A percentile compares a stretch with the other conserved stretches of the same genome.
phyloP scores from a whole-genome alignment of 1,140 invertebrate genomes.

The Drosophila varians region DNA sequence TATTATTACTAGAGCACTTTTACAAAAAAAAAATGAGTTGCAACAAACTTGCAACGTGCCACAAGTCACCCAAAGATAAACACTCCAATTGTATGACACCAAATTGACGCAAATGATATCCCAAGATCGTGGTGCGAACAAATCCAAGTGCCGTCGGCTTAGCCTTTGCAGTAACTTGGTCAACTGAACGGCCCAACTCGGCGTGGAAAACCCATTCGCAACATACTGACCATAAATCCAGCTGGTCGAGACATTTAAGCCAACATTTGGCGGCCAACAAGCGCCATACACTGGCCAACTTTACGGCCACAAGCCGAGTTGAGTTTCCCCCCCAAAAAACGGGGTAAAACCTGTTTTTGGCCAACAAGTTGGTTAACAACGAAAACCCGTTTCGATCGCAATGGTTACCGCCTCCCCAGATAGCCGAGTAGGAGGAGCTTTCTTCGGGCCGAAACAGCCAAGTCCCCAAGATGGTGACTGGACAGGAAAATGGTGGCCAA shows the following conservation, averaged over 20 bases:
- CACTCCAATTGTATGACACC: conserved; percentile 70
- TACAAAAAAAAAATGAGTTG: conserved; percentile 1
- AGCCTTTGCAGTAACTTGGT: conserved; percentile 38
- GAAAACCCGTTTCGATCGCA: conserved; percentile 70
- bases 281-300: conserved; percentile 46
- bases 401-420: conserved; percentile 57
- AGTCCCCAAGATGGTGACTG: conserved; percentile 68
- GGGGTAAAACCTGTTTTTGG: conserved; percentile 62
- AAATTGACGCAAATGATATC: conserved; percentile 68
- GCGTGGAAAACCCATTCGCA: conserved; percentile 66
- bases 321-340: conserved; percentile 41
- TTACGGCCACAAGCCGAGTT: conserved; percentile 43
- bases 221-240: conserved; percentile 77
- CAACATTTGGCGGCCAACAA: conserved; percentile 44
- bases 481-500: conserved; percentile 65
- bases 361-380: conserved; percentile 48
- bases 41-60: conserved; percentile 11
- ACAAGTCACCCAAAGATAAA: conserved; percentile 54
- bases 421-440: conserved; percentile 68
- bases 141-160: conserved; percentile 62
- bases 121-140: conserved; percentile 50
- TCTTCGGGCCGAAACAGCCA: conserved; percentile 6
- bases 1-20: background rate
- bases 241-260: conserved; percentile 63
- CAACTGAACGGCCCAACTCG: conserved; percentile 23